Percentiles rank a stretch among this genome's conserved stretches.
phyloP scores from a whole-genome alignment of 2,113 vertebrate genomes.

The Bubo bubo region DNA sequence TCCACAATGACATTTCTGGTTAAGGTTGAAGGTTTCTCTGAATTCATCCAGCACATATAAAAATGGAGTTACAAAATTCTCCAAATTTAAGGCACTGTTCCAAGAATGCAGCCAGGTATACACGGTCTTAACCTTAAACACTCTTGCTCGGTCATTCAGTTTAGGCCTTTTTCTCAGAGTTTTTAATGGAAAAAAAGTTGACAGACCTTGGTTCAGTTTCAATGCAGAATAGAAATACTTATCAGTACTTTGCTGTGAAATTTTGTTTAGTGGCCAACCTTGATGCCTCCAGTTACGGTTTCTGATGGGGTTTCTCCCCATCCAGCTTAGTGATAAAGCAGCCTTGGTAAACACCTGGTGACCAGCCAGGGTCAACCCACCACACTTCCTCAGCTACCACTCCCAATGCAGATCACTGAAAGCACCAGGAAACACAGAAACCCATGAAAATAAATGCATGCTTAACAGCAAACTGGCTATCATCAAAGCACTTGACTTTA shows the following conservation, averaged over 20 bases:
- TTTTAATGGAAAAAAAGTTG: background rate
- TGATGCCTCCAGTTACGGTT: background rate
- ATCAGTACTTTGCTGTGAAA: background rate
- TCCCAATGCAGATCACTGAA: background rate
- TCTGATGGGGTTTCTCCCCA: background rate
- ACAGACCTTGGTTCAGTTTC: background rate
- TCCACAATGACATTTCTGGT: background rate
- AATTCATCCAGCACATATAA: background rate
- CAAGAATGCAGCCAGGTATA: background rate
- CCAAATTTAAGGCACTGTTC: background rate
- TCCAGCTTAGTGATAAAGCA: background rate
- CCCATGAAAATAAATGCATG: background rate
- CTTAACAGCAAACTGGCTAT: background rate
- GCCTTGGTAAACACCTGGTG: background rate
- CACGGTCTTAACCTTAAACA: background rate
- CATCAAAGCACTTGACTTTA: background rate
- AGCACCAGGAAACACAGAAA: background rate
- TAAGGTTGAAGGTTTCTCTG: background rate
- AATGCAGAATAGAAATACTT: background rate
- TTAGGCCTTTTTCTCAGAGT: background rate
- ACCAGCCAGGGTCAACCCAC: background rate
- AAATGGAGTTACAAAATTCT: background rate
- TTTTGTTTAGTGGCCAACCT: background rate
- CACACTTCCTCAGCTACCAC: background rate
- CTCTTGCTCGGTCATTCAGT: background rate